These are phyloP conservation scores for Hymenopus coronatus DNA, from an alignment of 2,888 invertebrate species.

Conservation along the genomic window DNA sequence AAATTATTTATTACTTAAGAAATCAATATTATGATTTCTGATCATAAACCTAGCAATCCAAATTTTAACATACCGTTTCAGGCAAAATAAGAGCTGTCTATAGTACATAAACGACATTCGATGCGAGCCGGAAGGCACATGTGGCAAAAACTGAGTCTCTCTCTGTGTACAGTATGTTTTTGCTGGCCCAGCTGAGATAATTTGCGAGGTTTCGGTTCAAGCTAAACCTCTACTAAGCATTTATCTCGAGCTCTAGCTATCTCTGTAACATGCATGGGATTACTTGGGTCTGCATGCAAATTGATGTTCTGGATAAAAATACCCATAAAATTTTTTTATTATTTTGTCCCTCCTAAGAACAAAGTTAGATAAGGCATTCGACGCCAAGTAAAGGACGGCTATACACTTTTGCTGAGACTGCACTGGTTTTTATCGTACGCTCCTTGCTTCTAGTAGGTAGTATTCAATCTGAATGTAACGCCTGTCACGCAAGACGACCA, in stretches of 20 bases:
- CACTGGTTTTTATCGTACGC: background rate
- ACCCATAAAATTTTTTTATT: background rate
- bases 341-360: background rate
- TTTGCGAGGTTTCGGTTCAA: background rate
- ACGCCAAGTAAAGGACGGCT: background rate
- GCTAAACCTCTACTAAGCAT: background rate
- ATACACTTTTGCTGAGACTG: background rate
- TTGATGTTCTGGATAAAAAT: background rate
- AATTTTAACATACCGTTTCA: too few species aligned
- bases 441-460: too few species aligned
- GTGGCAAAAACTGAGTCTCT: too few species aligned
- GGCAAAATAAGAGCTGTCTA: too few species aligned
- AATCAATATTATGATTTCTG: too few species aligned
- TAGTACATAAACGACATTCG: too few species aligned
- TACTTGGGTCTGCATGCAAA: background rate
- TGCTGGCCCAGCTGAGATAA: background rate
- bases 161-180: background rate
- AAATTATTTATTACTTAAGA: too few species aligned
- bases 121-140: too few species aligned
- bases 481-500: too few species aligned
- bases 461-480: too few species aligned
- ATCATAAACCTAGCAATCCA: too few species aligned
- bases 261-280: background rate
- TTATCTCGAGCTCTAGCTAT: background rate
- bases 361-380: background rate